Evolutionary conservation across 2,888 invertebrate genomes (phyloP), one percentile per base, ranked within the genome.

Genomic region (Argynnis bischoffii): DNA sequence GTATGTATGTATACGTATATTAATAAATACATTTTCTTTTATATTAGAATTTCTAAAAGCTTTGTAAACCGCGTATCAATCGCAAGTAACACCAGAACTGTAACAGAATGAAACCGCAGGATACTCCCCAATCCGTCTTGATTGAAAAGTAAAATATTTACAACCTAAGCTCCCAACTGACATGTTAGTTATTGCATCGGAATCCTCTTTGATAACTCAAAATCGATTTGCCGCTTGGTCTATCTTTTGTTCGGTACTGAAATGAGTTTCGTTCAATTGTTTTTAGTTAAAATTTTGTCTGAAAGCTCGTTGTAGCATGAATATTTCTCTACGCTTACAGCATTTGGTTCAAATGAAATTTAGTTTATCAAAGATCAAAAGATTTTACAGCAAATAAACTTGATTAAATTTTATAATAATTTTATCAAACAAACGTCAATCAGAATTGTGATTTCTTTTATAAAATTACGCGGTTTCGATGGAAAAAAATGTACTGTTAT

Each of bases 71-170:
- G 8, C 11, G 11, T 41, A 8, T 41, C 61, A 51, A 51, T 35
- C 53, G 47, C 21, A n/a, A 53, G 47, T 51, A 59, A n/a, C 46
- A 64, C 55, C 64, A 41, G 41, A 46, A 63, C 57, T n/a, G n/a
- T n/a, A n/a, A n/a, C 50, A 53, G 59, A 41, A 53, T 57, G 55
- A 21, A 53, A 67, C 55, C n/a, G 21, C 54, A 48, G 8, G 31
- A 26, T 57, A 47, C 18, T 26, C 50, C 16, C 18, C 61, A 48
- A 57, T 63, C n/a, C 61, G 21, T 61, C 71, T 64, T 67, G 71
- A 71, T 71, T 69, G 69, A 67, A 71, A 64, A 54, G 64, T 70
- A 70, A 67, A 72, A 72, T 70, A 72, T 67, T 70, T 66, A 67
- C 67, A 70, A 53, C 41, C 63, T 35, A 47, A 72, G 55, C 63